A percentile compares a stretch with the other conserved stretches of the same genome.
phyloP scores from a whole-genome alignment of 2,888 invertebrate genomes.

The Hymenopus coronatus region DNA sequence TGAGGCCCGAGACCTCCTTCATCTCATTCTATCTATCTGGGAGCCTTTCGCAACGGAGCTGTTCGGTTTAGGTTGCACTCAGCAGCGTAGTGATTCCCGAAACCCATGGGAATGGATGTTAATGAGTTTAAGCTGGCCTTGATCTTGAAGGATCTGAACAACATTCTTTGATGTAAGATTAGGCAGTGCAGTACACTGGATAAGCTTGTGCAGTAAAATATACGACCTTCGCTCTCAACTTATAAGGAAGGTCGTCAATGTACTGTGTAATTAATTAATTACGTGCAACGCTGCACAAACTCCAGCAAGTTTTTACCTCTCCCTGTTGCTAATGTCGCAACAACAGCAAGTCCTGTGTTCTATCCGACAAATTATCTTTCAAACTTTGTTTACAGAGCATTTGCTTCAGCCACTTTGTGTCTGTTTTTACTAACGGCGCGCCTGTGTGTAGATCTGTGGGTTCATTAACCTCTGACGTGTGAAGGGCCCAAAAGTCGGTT shows the following conservation, averaged over 20 bases:
- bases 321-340: background rate
- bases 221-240: no score
- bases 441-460: background rate
- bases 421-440: background rate
- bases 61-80: no score
- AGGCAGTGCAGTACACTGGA: no score
- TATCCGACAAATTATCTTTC: background rate
- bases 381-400: background rate
- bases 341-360: background rate
- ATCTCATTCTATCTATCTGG: no score
- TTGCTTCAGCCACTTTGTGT: background rate
- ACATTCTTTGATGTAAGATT: no score
- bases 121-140: no score
- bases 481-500: background rate
- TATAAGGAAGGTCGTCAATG: background rate
- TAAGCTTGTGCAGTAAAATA: no score
- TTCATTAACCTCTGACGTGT: background rate
- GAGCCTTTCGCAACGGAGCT: no score
- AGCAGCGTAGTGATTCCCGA: no score
- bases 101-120: no score
- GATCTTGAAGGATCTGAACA: no score
- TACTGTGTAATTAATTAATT: background rate
- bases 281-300: background rate
- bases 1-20: no score
- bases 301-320: background rate